phyloP scores from a whole-genome alignment of 2,888 invertebrate species.

The Leuctra nigra region DNA sequence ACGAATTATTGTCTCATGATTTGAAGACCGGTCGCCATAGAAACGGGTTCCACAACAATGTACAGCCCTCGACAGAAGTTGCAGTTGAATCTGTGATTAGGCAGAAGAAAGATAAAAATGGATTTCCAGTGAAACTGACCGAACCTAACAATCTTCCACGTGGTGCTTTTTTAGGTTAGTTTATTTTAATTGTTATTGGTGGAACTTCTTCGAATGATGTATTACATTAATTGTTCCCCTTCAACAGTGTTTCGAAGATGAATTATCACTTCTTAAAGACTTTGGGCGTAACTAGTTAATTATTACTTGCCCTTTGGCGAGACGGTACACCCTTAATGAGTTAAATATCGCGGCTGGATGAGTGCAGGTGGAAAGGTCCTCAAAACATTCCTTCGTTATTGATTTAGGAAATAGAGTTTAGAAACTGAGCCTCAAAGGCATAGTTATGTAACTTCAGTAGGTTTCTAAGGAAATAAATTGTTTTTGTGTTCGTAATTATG shows the following conservation, averaged over 20 bases:
- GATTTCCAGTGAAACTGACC: neutral
- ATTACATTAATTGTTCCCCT: neutral
- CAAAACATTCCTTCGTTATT: too few relatives aligned
- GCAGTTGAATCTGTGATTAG: neutral
- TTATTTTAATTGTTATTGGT: neutral
- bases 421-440: too few relatives aligned
- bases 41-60: neutral
- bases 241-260: neutral
- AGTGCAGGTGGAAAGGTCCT: too few relatives aligned
- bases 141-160: neutral
- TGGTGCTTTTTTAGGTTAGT: neutral
- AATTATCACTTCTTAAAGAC: neutral
- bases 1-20: neutral
- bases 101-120: neutral
- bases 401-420: too few relatives aligned
- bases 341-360: too few relatives aligned
- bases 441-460: too few relatives aligned
- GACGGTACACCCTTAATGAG: too few relatives aligned
- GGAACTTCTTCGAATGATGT: neutral
- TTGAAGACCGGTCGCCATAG: neutral
- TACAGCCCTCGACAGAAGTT: neutral
- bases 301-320: too few relatives aligned
- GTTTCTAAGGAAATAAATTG: too few relatives aligned
- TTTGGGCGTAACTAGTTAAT: neutral
- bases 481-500: too few relatives aligned